These are phyloP conservation scores for Mellilla xanthometata DNA, from an alignment of 2,888 invertebrate species.

Conservation along the genomic window DNA sequence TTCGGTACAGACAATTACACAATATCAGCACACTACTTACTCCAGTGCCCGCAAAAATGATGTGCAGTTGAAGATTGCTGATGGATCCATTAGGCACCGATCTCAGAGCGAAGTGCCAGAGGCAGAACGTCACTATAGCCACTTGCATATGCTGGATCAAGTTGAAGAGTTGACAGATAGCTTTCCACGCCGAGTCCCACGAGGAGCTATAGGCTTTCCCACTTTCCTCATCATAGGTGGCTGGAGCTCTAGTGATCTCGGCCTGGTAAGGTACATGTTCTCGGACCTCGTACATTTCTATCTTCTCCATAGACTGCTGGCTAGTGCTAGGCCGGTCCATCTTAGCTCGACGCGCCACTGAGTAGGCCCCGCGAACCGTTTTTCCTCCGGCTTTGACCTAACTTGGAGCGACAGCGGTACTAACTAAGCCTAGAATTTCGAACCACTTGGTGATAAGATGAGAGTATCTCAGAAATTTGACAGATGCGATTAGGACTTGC, in stretches of 20 bases:
- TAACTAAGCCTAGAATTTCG: conserved; percentile 34
- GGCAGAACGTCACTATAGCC: conserved; percentile 69
- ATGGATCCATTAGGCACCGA: conserved; percentile 63
- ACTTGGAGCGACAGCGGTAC: conserved; percentile 35
- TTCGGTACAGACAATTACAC: too few relatives aligned
- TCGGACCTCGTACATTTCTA: conserved; percentile 72
- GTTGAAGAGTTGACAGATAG: conserved; percentile 71
- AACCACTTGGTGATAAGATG: conserved; percentile 57
- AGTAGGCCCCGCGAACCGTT: conserved; percentile 50
- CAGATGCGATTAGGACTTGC: conserved; percentile 69
- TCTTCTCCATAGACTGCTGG: conserved; percentile 64
- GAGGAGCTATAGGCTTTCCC: conserved; percentile 53
- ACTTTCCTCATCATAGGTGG: conserved; percentile 68
- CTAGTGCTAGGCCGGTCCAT: conserved; percentile 76
- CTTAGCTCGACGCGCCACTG: conserved; percentile 35
- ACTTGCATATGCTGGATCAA: conserved; percentile 73
- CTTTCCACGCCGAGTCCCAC: conserved; percentile 69
- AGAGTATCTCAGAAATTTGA: conserved; percentile 65
- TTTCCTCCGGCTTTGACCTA: conserved; percentile 23
- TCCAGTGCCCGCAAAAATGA: conserved; percentile 74
- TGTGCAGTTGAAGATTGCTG: conserved; percentile 71
- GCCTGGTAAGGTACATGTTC: conserved; percentile 76
- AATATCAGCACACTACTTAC: conserved; percentile 51
- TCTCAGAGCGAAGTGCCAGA: conserved; percentile 72
- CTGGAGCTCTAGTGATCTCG: conserved; percentile 66